Evolutionary conservation across 2,113 vertebrate species (phyloP).

Genomic region (Brevimyrus niger): DNA sequence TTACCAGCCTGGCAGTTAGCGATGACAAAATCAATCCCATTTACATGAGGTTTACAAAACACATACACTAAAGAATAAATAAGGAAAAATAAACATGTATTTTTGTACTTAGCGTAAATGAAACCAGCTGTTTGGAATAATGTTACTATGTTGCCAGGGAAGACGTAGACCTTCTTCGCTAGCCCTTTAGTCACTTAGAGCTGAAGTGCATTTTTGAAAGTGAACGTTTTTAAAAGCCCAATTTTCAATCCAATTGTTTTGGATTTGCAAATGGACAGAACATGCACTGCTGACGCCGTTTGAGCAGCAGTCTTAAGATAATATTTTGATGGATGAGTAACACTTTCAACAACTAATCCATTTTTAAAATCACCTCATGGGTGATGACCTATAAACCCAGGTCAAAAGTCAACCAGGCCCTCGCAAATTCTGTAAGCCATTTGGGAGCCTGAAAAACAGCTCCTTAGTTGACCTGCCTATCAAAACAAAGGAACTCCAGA

Average conservation of each 20-base stretch:
- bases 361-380: slow-evolving; percentile 32
- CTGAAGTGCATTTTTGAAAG: not conserved
- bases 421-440: slow-evolving; percentile 43
- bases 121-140: slow-evolving; percentile 3
- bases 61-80: not conserved
- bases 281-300: not conserved
- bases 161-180: not conserved
- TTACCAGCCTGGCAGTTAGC: not conserved
- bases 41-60: not conserved
- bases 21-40: not conserved
- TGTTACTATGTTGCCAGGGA: not conserved
- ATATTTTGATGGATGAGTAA: slow-evolving; percentile 41
- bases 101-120: slow-evolving; percentile 7
- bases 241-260: not conserved
- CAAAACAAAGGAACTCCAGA: slow-evolving; percentile 13
- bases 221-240: not conserved
- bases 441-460: slow-evolving; percentile 26
- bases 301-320: slow-evolving; percentile 34
- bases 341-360: slow-evolving; percentile 31
- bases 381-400: slow-evolving; percentile 38
- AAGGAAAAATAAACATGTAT: not conserved
- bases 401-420: slow-evolving; percentile 49
- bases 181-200: not conserved
- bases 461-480: slow-evolving; percentile 41
- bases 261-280: not conserved